These are phyloP conservation scores for Colostygia pectinataria DNA, from an alignment of 2,888 invertebrate species.

Conservation along the genomic window DNA sequence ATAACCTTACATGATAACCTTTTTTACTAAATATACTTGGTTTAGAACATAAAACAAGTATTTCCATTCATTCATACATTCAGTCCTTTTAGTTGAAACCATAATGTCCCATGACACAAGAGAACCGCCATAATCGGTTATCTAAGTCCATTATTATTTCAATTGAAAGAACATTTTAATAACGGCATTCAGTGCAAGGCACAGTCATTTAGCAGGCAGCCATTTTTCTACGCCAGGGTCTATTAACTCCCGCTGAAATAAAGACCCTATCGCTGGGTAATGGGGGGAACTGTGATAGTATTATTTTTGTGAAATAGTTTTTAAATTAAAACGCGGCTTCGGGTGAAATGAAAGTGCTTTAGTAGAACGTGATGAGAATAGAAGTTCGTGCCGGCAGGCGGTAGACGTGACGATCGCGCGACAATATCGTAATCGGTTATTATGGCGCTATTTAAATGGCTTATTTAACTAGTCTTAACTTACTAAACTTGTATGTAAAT, in stretches of 20 bases:
- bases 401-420: not conserved
- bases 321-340: constrained; percentile 25
- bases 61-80: too few relatives aligned
- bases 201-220: constrained; percentile 47
- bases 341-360: constrained; percentile 6
- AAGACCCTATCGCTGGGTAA: constrained; percentile 58
- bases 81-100: too few relatives aligned
- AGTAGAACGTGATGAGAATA: constrained; percentile 9
- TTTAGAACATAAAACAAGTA: too few relatives aligned
- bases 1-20: too few relatives aligned
- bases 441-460: not conserved
- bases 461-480: too few relatives aligned
- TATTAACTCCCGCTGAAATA: constrained; percentile 56
- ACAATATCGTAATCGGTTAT: not conserved
- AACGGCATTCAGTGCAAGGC: constrained; percentile 49
- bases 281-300: constrained; percentile 43
- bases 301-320: constrained; percentile 35
- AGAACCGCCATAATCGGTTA: not conserved
- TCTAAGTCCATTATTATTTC: constrained; percentile 48
- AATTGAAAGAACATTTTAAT: constrained; percentile 64
- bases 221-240: constrained; percentile 59
- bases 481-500: too few relatives aligned
- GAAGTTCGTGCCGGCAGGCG: not conserved
- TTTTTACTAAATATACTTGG: too few relatives aligned
- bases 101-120: not conserved